A percentile compares a stretch with the other conserved stretches of the same genome.
phyloP scores from a whole-genome alignment of 2,113 vertebrate species.

The Formicarius rufipectus region DNA sequence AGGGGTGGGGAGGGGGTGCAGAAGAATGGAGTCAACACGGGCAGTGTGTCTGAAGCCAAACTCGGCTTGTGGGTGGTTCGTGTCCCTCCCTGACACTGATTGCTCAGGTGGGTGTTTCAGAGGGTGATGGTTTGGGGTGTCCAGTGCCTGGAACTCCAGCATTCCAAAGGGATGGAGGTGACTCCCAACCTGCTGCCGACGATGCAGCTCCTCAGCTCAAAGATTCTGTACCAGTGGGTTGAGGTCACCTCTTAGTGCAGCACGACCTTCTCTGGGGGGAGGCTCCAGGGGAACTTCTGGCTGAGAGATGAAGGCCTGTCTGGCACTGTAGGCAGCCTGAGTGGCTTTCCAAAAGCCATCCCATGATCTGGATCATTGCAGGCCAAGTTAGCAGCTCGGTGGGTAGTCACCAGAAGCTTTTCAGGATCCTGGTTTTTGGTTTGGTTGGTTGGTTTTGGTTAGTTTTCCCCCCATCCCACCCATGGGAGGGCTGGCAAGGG shows the following conservation, averaged over 20 bases:
- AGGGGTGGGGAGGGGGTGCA: neutral
- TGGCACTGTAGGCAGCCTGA: neutral
- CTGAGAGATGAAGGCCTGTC: neutral
- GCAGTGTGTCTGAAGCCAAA: neutral
- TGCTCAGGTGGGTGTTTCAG: neutral
- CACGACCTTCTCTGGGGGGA: neutral
- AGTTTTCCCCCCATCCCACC: neutral
- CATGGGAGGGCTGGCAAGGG: neutral
- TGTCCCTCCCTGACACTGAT: neutral
- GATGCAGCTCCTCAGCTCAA: neutral
- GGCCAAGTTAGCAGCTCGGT: neutral
- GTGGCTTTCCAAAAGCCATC: neutral
- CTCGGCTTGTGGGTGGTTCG: neutral
- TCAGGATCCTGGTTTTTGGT: neutral
- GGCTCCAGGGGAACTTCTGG: neutral
- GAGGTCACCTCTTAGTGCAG: neutral
- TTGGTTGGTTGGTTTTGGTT: neutral
- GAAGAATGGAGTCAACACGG: neutral
- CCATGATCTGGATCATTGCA: neutral
- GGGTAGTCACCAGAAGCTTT: neutral
- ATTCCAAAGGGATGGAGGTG: rapidly evolving
- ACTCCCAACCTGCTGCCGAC: neutral
- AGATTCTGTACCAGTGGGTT: neutral
- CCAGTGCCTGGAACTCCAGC: neutral
- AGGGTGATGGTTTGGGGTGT: neutral